Percentiles rank a stretch among this genome's conserved stretches.
Evolutionary conservation across 2,113 vertebrate species (phyloP).

Genomic region (Dryoscopus gambensis): DNA sequence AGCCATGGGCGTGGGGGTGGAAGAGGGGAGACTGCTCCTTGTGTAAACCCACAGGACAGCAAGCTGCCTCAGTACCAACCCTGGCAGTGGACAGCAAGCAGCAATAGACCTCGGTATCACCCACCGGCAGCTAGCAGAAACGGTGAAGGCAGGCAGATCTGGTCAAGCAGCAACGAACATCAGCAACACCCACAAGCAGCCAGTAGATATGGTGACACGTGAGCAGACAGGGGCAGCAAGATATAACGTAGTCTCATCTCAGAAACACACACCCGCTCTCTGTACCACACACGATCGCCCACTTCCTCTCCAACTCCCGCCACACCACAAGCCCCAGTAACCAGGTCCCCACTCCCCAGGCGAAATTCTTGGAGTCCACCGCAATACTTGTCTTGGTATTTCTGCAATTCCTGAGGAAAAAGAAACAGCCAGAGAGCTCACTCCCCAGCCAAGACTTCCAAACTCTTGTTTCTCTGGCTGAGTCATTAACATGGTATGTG

Average conservation of each 20-base stretch:
- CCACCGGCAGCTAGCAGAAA: no score
- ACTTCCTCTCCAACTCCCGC: background rate
- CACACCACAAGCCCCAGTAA: background rate
- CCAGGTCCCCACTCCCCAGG: background rate
- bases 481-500: background rate
- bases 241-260: background rate
- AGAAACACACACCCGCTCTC: background rate
- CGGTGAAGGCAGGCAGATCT: no score
- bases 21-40: no score
- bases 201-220: rapidly evolving
- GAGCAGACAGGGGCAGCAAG: background rate
- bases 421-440: background rate
- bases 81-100: background rate
- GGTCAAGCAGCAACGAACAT: background rate
- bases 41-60: background rate
- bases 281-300: background rate
- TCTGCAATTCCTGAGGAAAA: background rate
- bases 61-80: background rate
- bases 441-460: background rate
- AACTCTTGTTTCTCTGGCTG: background rate
- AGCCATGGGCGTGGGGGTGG: no score
- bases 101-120: no score
- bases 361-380: background rate
- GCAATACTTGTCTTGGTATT: background rate
- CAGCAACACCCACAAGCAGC: background rate